These are phyloP conservation scores for Atherix ibis DNA, from an alignment of 2,888 invertebrate species.

Conservation along the genomic window DNA sequence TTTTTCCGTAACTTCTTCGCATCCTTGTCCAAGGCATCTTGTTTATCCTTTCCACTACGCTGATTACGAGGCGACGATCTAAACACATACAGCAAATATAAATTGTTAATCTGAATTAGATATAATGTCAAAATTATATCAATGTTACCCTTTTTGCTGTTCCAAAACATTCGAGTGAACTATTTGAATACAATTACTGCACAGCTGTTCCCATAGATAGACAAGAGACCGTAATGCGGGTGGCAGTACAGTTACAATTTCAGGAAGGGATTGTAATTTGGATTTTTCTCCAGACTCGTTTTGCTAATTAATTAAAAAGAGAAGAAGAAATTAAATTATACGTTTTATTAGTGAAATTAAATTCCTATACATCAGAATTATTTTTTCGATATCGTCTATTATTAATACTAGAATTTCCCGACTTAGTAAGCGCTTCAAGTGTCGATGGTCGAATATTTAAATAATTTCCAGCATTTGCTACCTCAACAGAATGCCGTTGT, in stretches of 20 bases:
- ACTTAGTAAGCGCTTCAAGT: conserved; percentile 57
- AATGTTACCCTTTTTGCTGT: conserved; percentile 18
- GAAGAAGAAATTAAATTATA: not conserved
- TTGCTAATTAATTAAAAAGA: conserved; percentile 1
- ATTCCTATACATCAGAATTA: conserved; percentile 12
- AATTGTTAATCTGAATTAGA: not conserved
- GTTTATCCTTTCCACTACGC: conserved; percentile 12
- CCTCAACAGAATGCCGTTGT: conserved; percentile 81
- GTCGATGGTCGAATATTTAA: conserved; percentile 65
- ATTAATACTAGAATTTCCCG: conserved; percentile 62
- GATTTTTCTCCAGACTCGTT: conserved; percentile 18
- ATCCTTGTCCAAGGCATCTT: conserved; percentile 21
- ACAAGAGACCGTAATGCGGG: conserved; percentile 78
- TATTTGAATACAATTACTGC: conserved; percentile 47
- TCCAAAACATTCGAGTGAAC: conserved; percentile 31
- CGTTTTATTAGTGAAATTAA: not conserved
- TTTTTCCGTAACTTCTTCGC: conserved; percentile 24
- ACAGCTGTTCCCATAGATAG: conserved; percentile 78
- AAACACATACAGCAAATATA: not conserved
- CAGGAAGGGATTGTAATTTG: conserved; percentile 30
- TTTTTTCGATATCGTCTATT: conserved; percentile 45
- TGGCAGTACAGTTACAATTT: conserved; percentile 57
- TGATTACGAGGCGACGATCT: conserved; percentile 11
- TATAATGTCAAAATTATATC: no score
- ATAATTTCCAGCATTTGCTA: conserved; percentile 54